Conservation (phyloP, 2,797 vertebrate species). For the Myotis daubentonii region DNA sequence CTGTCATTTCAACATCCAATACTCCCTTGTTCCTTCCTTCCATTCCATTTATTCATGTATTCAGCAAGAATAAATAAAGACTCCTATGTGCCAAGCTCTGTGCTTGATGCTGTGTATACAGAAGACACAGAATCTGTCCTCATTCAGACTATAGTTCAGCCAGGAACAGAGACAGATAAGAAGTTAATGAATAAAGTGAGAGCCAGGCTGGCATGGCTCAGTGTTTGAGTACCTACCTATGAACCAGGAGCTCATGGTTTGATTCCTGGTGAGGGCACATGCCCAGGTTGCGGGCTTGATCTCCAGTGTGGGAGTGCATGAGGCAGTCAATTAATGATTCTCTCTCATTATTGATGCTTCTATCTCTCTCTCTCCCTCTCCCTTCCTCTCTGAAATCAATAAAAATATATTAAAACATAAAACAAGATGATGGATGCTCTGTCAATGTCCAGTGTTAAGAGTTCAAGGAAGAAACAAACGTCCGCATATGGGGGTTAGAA, state of each 20-base stretch:
- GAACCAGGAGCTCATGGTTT: too few relatives aligned
- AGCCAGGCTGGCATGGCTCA: too few relatives aligned
- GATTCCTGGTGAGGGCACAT: too few relatives aligned
- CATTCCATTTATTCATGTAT: neutral
- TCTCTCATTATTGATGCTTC: too few relatives aligned
- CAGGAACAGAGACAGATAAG: neutral
- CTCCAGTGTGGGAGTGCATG: too few relatives aligned
- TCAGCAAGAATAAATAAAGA: neutral
- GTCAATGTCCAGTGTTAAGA: neutral
- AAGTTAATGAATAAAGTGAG: neutral
- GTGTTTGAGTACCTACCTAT: too few relatives aligned
- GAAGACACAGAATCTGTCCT: neutral
- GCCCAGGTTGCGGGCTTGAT: too few relatives aligned
- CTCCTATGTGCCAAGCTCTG: neutral
- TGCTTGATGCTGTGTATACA: rapidly evolving
- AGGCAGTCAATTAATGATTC: too few relatives aligned
- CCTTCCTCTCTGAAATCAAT: too few relatives aligned
- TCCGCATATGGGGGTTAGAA: neutral
- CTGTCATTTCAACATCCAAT: neutral
- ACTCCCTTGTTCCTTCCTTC: neutral
- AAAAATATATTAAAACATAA: too few relatives aligned
- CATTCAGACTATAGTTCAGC: neutral
- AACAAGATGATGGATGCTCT: neutral
- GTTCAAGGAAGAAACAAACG: neutral
- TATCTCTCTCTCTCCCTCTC: too few relatives aligned